Evolutionary conservation across 2,113 vertebrate genomes (phyloP).

Genomic region (Bambusicola thoracicus): DNA sequence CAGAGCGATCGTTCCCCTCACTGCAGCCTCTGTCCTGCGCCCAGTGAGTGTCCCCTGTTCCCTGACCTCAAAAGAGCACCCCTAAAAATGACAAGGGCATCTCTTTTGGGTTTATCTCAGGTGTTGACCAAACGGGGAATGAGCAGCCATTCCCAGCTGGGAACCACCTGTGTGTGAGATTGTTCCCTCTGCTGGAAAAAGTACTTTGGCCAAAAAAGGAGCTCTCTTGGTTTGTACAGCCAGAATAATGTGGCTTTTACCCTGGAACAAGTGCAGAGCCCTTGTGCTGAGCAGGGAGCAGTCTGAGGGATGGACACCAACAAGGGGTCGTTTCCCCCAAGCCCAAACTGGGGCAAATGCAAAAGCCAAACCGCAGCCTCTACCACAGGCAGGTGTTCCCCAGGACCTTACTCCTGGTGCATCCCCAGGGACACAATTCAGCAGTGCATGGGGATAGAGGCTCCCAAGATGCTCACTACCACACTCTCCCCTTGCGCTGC

Average conservation of each 20-base stretch:
- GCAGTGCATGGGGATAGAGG: background rate
- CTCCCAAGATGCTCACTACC: background rate
- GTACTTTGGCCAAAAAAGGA: background rate
- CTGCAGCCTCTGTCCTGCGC: background rate
- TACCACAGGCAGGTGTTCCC: background rate
- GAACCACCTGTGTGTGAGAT: background rate
- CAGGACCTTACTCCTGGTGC: fast-evolving
- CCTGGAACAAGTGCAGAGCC: background rate
- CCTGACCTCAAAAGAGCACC: background rate
- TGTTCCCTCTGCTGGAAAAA: background rate
- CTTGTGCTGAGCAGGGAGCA: fast-evolving
- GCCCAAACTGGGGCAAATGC: constrained; percentile 21
- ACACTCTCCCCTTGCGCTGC: background rate
- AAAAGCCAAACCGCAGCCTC: background rate
- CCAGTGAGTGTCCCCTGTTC: background rate
- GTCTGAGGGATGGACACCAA: fast-evolving
- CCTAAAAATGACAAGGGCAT: background rate
- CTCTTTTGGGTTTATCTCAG: background rate
- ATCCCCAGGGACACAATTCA: background rate
- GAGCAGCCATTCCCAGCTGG: background rate
- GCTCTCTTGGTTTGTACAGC: background rate
- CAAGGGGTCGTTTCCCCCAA: background rate
- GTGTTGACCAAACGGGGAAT: background rate
- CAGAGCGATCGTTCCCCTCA: background rate
- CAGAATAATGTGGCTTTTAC: background rate